Evolutionary conservation across 2,113 vertebrate species (phyloP), one percentile per base, ranked within the genome.

Genomic region (Choloepus hoffmanni): DNA sequence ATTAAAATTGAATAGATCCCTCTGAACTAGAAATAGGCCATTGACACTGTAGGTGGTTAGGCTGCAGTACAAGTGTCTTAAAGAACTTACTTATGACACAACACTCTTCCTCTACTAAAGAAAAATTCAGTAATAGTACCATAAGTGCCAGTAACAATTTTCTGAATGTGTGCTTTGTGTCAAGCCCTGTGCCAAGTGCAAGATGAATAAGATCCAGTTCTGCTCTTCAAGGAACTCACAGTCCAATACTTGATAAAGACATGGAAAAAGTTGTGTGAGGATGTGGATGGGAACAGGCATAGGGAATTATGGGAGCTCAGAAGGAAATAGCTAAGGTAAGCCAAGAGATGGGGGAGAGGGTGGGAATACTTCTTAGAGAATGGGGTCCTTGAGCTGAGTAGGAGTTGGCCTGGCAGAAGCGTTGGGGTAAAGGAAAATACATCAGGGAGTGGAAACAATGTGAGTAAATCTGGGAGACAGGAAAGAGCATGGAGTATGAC

Each of bases 1-100:
- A 81, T 92, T 93, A 77, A 68, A 90, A 73, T 5, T n/a, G 60
- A 95, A 96, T 58, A 72, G 87, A 23, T 62, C 53, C 89, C 63
- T 43, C 48, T 81, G 48, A 65, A 36, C 68, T 83, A 79, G 86
- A 94, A 91, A 76, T 30, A 92, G 16, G 45, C 21, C 85, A 88
- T 24, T 72, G 92, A 90, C 60, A 72, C 45, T 63, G n/a, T 70
- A 43, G 13, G 28, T 40, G 48, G 40, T 33, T 63, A 55, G 40
- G 2, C 62, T 76, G 48, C 36, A 68, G 33, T 8, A 40, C 43
- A 72, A 53, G 45, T 70, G 11, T 94, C 77, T 60, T 84, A 40
- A 89, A 89, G 30, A 76, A 77, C 10, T 92, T 88, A 84, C 76
- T 92, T 84, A 62, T 85, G 72, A 62, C 70, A 62, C 0, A 36